Conservation (phyloP, 2,113 vertebrate species). For the Cynopterus brachyotis region DNA sequence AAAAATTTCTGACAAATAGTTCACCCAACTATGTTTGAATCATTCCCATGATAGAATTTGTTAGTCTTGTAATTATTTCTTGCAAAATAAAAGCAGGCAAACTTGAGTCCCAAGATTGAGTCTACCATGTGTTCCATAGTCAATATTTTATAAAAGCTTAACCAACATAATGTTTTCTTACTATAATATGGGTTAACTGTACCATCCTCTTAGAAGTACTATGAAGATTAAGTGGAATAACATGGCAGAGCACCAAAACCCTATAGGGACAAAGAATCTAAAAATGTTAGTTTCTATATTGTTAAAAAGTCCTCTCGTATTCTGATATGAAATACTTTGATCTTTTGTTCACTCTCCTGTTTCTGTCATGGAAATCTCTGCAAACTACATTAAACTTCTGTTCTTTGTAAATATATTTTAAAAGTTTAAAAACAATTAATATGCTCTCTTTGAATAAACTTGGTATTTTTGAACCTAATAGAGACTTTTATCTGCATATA, state of each 20-base stretch:
- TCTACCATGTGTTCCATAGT: not conserved
- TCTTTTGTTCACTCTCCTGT: not conserved
- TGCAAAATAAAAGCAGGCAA: not conserved
- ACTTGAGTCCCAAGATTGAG: not conserved
- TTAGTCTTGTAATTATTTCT: slow-evolving; percentile 23
- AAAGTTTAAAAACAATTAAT: not conserved
- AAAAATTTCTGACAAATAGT: not conserved
- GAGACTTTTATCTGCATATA: not conserved
- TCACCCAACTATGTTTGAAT: not conserved
- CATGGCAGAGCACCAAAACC: not conserved
- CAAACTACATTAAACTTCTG: not conserved
- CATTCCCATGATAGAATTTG: not conserved
- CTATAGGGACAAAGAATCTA: not conserved
- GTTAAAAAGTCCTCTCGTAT: not conserved
- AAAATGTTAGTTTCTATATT: not conserved
- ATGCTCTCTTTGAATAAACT: not conserved
- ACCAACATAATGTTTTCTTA: not conserved
- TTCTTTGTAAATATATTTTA: not conserved
- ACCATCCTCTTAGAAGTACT: not conserved
- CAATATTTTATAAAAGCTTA: not conserved
- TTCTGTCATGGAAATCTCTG: not conserved
- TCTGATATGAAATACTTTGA: not conserved
- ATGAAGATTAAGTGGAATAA: not conserved
- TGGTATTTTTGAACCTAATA: not conserved
- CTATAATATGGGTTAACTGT: not conserved